Evolutionary conservation across 2,888 invertebrate genomes (phyloP).

Genomic region (Sesia apiformis): DNA sequence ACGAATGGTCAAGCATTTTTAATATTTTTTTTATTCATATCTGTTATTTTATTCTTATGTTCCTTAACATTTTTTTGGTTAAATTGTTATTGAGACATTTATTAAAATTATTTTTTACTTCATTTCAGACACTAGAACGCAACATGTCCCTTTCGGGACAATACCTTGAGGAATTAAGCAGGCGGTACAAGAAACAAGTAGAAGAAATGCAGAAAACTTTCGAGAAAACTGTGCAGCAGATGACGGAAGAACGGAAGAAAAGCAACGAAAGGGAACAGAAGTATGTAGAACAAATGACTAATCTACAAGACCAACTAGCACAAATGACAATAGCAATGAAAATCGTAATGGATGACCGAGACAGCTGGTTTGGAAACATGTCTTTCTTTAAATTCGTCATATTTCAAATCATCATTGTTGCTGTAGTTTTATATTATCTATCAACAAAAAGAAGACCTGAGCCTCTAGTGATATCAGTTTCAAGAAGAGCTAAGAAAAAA

Average conservation of each 20-base stretch:
- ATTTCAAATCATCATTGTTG: constrained; percentile 62
- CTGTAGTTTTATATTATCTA: constrained; percentile 67
- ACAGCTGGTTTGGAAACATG: constrained; percentile 77
- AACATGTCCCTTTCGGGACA: constrained; percentile 98
- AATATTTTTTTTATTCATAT: no score
- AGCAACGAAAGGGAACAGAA: constrained; percentile 84
- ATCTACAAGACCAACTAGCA: constrained; percentile 78
- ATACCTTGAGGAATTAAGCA: constrained; percentile 96
- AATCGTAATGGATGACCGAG: constrained; percentile 74
- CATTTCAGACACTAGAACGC: constrained; percentile 87
- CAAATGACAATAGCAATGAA: constrained; percentile 77
- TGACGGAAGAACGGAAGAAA: constrained; percentile 81
- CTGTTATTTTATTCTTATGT: no score
- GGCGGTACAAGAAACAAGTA: constrained; percentile 95
- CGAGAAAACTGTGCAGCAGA: constrained; percentile 83
- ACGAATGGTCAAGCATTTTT: no score
- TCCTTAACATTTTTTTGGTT: no score
- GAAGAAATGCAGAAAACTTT: constrained; percentile 93
- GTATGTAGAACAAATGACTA: constrained; percentile 84
- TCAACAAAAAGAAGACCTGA: constrained; percentile 54
- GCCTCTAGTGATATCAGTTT: constrained; percentile 35
- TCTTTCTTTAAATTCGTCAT: constrained; percentile 72
- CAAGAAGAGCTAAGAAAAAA: constrained; percentile 46
- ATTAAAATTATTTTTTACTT: constrained; percentile 4
- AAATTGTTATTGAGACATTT: no score